phyloP scores from a whole-genome alignment of 2,888 invertebrate genomes.

The Eupithecia tripunctaria region DNA sequence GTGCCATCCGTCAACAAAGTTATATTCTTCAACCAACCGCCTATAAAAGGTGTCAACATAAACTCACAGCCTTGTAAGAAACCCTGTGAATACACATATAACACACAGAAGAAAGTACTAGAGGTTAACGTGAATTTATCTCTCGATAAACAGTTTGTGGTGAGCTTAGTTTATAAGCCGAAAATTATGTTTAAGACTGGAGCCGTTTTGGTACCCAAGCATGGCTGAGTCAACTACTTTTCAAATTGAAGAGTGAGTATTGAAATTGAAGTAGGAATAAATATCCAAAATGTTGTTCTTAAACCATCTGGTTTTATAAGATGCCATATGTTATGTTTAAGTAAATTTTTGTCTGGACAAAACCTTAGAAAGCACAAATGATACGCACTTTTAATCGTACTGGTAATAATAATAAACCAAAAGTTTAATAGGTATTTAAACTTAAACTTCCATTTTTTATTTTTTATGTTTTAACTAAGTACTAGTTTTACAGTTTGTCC shows the following conservation, averaged over 20 bases:
- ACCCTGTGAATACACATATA: slow-evolving; percentile 62
- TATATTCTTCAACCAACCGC: slow-evolving; percentile 59
- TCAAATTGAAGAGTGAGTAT: neutral
- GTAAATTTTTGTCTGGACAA: neutral
- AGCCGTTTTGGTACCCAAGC: slow-evolving; percentile 26
- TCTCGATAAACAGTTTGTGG: slow-evolving; percentile 66
- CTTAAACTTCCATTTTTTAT: neutral
- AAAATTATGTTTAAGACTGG: slow-evolving; percentile 41
- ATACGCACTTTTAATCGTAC: neutral
- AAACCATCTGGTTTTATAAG: neutral
- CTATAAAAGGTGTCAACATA: slow-evolving; percentile 59
- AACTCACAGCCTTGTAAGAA: slow-evolving; percentile 60
- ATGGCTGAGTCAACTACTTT: slow-evolving; percentile 32
- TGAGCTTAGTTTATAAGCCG: slow-evolving; percentile 65
- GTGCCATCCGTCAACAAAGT: slow-evolving; percentile 70
- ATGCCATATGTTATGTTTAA: neutral
- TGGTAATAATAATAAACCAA: neutral
- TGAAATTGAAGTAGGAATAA: neutral
- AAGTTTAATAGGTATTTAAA: neutral
- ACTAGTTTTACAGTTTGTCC: neutral
- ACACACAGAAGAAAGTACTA: slow-evolving; percentile 55
- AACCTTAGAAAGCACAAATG: neutral
- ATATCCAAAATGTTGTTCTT: slow-evolving; percentile 4
- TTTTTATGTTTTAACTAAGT: neutral
- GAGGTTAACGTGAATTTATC: slow-evolving; percentile 64